These are phyloP conservation scores for Drosophila carrolli DNA, from an alignment of 1,140 invertebrate species.

Conservation along the genomic window DNA sequence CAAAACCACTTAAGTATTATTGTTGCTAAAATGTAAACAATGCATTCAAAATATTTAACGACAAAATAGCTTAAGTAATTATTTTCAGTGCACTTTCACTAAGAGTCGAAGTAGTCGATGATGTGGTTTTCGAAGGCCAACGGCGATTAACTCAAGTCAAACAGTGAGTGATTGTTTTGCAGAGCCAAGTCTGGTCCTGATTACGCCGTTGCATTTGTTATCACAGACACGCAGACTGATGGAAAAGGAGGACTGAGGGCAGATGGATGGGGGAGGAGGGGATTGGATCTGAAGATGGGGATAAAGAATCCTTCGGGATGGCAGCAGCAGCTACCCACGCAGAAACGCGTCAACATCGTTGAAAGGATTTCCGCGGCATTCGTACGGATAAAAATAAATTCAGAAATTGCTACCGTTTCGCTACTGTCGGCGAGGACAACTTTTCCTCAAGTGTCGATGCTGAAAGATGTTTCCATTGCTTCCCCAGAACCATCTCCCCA, in stretches of 20 bases:
- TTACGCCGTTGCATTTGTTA: constrained; percentile 77
- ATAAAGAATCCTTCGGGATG: constrained; percentile 29
- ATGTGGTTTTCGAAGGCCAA: constrained; percentile 61
- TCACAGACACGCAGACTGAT: constrained; percentile 48
- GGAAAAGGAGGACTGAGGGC: not conserved
- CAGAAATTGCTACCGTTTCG: constrained; percentile 79
- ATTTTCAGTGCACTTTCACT: constrained; percentile 6
- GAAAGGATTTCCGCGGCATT: constrained; percentile 77
- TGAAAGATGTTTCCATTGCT: constrained; percentile 31
- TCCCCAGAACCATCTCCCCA: not conserved
- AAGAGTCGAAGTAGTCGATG: constrained; percentile 50
- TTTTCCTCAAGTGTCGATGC: constrained; percentile 72
- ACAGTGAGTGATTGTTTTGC: constrained; percentile 82
- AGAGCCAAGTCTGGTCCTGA: constrained; percentile 67
- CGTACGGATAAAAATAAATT: constrained; percentile 78
- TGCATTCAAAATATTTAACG: not conserved
- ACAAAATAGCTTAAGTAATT: not conserved
- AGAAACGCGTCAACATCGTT: constrained; percentile 66
- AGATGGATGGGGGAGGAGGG: constrained; percentile 2
- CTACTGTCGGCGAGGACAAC: constrained; percentile 57
- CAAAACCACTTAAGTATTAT: too few species aligned
- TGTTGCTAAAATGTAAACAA: too few species aligned
- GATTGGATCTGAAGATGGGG: constrained; percentile 1
- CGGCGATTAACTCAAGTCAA: constrained; percentile 80
- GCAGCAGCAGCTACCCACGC: constrained; percentile 42